Conservation (phyloP, 1,140 invertebrate genomes). For the Drosophila grimshawi region DNA sequence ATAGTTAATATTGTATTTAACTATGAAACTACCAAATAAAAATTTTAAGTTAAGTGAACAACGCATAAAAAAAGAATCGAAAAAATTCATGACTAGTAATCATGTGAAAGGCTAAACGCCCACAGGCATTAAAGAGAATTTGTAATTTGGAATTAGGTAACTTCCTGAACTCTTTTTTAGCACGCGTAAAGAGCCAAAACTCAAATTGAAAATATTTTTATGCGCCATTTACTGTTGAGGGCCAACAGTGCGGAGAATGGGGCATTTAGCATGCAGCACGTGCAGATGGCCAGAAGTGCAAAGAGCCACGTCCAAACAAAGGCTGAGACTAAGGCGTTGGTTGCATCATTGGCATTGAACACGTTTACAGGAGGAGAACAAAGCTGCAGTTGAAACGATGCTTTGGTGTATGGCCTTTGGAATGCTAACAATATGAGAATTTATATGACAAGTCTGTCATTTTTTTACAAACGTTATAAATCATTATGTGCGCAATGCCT, state of each 20-base stretch:
- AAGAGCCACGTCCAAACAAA: constrained; percentile 36
- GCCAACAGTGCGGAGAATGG: constrained; percentile 14
- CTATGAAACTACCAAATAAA: background rate
- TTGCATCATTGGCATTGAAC: constrained; percentile 47
- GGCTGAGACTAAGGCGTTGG: constrained; percentile 18
- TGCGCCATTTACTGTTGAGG: constrained; percentile 42
- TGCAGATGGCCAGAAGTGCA: constrained; percentile 28
- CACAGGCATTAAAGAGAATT: constrained; percentile 34
- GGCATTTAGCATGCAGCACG: constrained; percentile 41
- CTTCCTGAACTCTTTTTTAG: constrained; percentile 35
- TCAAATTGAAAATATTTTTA: constrained; percentile 64
- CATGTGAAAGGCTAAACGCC: background rate
- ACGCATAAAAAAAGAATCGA: background rate
- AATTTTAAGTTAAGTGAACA: background rate
- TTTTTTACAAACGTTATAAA: constrained; percentile 83
- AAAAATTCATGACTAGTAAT: background rate
- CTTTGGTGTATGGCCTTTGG: constrained; percentile 43
- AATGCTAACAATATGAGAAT: constrained; percentile 81
- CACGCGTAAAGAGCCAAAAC: constrained; percentile 23
- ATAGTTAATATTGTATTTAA: too few species aligned
- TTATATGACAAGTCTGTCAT: constrained; percentile 82
- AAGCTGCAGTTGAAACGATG: constrained; percentile 33
- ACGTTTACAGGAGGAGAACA: constrained; percentile 26
- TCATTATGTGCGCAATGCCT: constrained; percentile 65
- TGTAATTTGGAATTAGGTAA: constrained; percentile 13